Evolutionary conservation across 2,888 invertebrate genomes (phyloP), one percentile per base, ranked within the genome.

Genomic region (Pachycephus smyrnensis): DNA sequence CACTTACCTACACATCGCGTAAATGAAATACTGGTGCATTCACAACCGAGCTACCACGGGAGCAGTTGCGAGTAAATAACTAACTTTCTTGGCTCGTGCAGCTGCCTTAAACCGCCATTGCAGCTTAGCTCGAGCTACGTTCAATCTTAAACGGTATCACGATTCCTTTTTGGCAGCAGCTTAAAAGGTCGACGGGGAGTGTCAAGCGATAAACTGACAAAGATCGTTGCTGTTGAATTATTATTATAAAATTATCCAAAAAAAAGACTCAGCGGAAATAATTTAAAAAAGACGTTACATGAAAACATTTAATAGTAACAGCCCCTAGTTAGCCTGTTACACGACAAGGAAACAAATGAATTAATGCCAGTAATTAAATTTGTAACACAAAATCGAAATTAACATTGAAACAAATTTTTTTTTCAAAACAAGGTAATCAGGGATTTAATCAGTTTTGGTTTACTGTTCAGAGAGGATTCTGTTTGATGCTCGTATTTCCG

Each of bases 1-100:
- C 40, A 15, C 15, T 55, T 55, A 55, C 40, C 15, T 23, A 55
- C 40, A 55, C 80, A 84, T 80, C 79, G 82, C 79, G 84, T 82
- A 80, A 86, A 87, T 87, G 86, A 86, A 86, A 86, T 86, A 86
- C 85, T 80, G 86, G 81, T 81, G 85, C 84, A 83, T 87, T 77
- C 83, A 86, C 87, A 86, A 87, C 86, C 85, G 86, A 86, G 84
- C 83, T 82, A 80, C 82, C 82, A 3, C 40, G 40, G 78, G 83
- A 81, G 84, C 76, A 75, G 82, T 79, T 78, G 79, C 81, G 81
- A 84, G 86, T 85, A 86, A 86, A 86, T 86, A 86, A 87, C 85
- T 82, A 87, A 86, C 86, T 86, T 86, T 86, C 86, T 86, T 86
- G 87, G 82, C 87, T 80, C 80, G 12, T 76, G 82, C 37, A 74